A percentile compares a stretch with the other conserved stretches of the same genome.
Evolutionary conservation across 1,140 invertebrate genomes (phyloP).

Genomic region (Eriosoma lanigerum): DNA sequence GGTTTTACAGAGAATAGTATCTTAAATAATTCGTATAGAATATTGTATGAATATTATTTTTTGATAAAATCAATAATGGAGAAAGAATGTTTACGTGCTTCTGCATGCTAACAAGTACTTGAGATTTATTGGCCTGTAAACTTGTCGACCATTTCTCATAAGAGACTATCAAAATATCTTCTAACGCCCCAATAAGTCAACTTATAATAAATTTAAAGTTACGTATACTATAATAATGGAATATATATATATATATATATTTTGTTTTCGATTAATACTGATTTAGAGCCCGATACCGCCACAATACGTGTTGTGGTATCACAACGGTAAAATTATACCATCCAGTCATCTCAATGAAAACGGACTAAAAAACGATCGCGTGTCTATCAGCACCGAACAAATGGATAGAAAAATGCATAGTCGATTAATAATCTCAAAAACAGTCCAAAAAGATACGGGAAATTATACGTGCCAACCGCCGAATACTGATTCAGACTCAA

Average conservation of each 20-base stretch:
- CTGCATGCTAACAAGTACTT: slow-evolving; percentile 1
- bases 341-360: slow-evolving; percentile 65
- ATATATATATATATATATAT: not conserved
- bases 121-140: not conserved
- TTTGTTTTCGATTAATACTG: slow-evolving; percentile 45
- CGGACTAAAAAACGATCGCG: slow-evolving; percentile 78
- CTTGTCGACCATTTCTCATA: not conserved
- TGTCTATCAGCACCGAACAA: slow-evolving; percentile 81
- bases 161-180: not conserved
- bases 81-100: slow-evolving; percentile 3
- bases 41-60: not conserved
- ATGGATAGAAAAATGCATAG: slow-evolving; percentile 75
- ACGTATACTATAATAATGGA: not conserved
- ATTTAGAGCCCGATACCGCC: slow-evolving; percentile 85
- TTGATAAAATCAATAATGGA: not conserved
- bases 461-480: slow-evolving; percentile 89
- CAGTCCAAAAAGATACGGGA: slow-evolving; percentile 80
- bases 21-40: not conserved
- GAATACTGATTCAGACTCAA: slow-evolving; percentile 84
- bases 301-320: slow-evolving; percentile 89
- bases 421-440: slow-evolving; percentile 77
- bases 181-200: not conserved
- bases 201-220: not conserved
- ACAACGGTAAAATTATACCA: slow-evolving; percentile 83
- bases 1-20: too few relatives aligned